Base-by-base conservation (phyloP, 2,797 vertebrate genomes). In the Psittacula echo region DNA sequence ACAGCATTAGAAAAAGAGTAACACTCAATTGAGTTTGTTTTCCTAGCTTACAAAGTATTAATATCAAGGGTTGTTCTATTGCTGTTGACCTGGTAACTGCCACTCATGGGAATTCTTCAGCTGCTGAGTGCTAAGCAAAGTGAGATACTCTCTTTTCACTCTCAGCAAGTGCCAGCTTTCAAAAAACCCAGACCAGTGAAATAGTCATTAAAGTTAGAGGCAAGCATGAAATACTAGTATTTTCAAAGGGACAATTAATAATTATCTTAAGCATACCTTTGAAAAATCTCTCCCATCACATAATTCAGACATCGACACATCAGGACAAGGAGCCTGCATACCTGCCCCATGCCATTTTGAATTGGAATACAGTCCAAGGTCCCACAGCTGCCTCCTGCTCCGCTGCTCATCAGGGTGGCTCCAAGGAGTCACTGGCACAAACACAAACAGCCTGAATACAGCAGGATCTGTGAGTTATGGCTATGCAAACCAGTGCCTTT, bases 81-180 rank as follows among this genome's bases (percentile, higher is more conserved):
- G 78, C 84, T 87, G 68, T 83, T 95, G 93, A 94, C 88, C 86
- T 68, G 2, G 0, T 82, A 90, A 93, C 85, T 82, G 60, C 34
- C 60, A 68, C 78, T 89, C 65, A 30, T 0, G 42, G 64, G 71
- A 85, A 74, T 90, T 91, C 83, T 85, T 78, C 67, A 77, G 61
- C 75, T 61, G 86, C 86, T 60, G 51, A 87, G 71, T 37, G 24
- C 74, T 54, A 67, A 79, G 71, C 54, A 68, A 68, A 73, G 44
- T 82, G 53, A 66, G 51, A 71, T 42, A 16, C 19, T 68, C 48
- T 70, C 61, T 85, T 70, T 78, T 22, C 47, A 29, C 51, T 66
- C 73, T 39, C 44, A 56, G 65, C 48, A 80, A 58, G 20, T 45
- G 60, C 64, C 42, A 58, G 83, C 67, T 76, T 85, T 62, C 39